Base-by-base conservation (phyloP, 2,888 invertebrate species). In the Sphinx pinastri region DNA sequence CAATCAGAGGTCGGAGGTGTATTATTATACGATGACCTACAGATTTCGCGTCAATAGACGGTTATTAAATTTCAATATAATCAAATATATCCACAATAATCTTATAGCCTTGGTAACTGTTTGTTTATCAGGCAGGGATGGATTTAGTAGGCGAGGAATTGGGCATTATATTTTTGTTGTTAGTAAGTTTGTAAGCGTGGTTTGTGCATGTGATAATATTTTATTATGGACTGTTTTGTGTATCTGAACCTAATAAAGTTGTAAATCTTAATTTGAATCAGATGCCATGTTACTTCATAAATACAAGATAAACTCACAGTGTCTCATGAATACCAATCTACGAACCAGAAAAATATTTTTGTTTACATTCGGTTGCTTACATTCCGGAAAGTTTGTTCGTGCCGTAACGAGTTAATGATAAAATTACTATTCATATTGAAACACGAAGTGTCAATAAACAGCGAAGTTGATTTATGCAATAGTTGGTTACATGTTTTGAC, bases 21-120 rank as follows among this genome's bases (percentile, higher is more conserved):
- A 38, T 52, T 57, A 71, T 72, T 78, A 77, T 76, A 58, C 70
- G 67, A 14, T 71, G 74, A 73, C 75, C 78, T 74, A 70, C 68
- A 57, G 70, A 73, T 72, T 74, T 71, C 14, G 54, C 76, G 19
- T 71, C 67, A 71, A n/a, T 45, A 19, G 19, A 3, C 47, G 63
- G 71, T 68, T 75, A 77, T 73, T 72, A 71, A 69, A 63, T 73
- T 71, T 71, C 69, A 70, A 77, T 73, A 70, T 58, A 45, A 70
- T 72, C 16, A 63, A 68, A 55, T 68, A 71, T 72, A 19, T 57
- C 19, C 13, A 67, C 67, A 54, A 57, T 68, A 68, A 68, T 47
- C 14, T 45, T 38, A 45, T 13, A 55, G 55, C 47, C 47, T 57
- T 55, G 55, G 57, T 68, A 25, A 47, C 57, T 55, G 57, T 57